A percentile compares a stretch with the other conserved stretches of the same genome.
Evolutionary conservation across 2,888 invertebrate genomes (phyloP).

Genomic region (Encarsia formosa): DNA sequence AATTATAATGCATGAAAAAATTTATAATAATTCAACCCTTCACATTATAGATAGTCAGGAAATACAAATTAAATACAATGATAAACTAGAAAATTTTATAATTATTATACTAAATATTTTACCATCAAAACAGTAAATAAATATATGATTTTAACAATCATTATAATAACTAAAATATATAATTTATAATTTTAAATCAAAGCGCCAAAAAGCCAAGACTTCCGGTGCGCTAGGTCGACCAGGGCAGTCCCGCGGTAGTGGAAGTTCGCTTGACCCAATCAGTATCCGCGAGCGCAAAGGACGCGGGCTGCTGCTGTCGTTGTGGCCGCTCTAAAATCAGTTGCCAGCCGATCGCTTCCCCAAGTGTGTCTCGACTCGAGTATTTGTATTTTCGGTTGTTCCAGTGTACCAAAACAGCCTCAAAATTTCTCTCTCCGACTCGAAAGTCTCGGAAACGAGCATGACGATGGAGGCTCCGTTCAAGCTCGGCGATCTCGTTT

Average conservation of each 20-base stretch:
- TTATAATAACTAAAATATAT: too few species aligned
- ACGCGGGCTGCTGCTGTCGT: not conserved
- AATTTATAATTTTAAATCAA: too few species aligned
- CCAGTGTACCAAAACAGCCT: not conserved
- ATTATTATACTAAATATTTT: too few species aligned
- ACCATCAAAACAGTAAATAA: too few species aligned
- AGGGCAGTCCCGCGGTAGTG: conserved; percentile 1
- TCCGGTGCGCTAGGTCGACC: not conserved
- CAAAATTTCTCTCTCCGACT: not conserved
- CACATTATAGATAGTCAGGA: too few species aligned
- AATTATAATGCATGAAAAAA: too few species aligned
- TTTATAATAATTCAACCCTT: too few species aligned
- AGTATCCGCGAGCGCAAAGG: not conserved
- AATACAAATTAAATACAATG: too few species aligned
- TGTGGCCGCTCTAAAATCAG: conserved; percentile 40
- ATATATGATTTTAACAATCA: too few species aligned
- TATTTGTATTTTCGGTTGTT: not conserved
- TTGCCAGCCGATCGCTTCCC: conserved; percentile 45
- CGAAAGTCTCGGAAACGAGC: not conserved
- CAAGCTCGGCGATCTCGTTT: conserved; percentile 66
- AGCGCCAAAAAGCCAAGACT: too few species aligned
- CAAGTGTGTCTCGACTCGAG: not conserved
- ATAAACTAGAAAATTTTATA: too few species aligned
- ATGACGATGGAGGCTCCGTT: conserved; percentile 56
- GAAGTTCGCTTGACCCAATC: not conserved